These are phyloP conservation scores for Bemisia tabaci DNA, from an alignment of 1,140 invertebrate species.

Conservation along the genomic window DNA sequence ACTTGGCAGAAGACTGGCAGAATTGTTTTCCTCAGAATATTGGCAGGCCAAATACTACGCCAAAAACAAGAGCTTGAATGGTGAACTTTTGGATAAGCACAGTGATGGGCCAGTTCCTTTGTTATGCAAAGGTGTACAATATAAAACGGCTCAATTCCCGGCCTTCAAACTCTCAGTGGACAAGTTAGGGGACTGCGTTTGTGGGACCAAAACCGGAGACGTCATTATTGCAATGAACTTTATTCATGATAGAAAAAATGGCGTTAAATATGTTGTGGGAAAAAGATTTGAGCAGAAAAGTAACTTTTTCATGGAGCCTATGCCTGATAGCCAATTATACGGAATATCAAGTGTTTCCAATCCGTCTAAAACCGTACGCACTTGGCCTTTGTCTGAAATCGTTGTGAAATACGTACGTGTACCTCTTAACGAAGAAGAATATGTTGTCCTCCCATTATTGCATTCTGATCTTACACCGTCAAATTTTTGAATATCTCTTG, in stretches of 20 bases:
- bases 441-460: no score
- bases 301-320: conserved; percentile 3
- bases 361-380: not conserved
- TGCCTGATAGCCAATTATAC: not conserved
- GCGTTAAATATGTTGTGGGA: not conserved
- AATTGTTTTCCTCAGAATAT: conserved; percentile 2
- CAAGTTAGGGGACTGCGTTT: not conserved
- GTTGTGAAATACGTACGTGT: conserved; percentile 1
- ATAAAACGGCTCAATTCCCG: not conserved
- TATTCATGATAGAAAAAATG: not conserved
- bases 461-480: no score
- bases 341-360: conserved; percentile 5
- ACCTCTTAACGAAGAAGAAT: not conserved
- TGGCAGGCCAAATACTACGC: not conserved
- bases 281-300: conserved; percentile 6
- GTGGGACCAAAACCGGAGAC: conserved; percentile 3
- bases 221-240: conserved; percentile 2
- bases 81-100: not conserved
- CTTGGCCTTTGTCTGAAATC: conserved; percentile 5
- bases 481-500: no score
- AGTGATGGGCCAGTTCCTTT: conserved; percentile 1
- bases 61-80: not conserved
- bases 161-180: conserved; percentile 1
- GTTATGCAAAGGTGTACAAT: conserved; percentile 6
- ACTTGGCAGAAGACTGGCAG: conserved; percentile 20